Evolutionary conservation across 37 sponge, comb jelly and placozoan species (phyloP), one percentile per base, ranked within the genome.

Genomic region (Sycon ciliatum): DNA sequence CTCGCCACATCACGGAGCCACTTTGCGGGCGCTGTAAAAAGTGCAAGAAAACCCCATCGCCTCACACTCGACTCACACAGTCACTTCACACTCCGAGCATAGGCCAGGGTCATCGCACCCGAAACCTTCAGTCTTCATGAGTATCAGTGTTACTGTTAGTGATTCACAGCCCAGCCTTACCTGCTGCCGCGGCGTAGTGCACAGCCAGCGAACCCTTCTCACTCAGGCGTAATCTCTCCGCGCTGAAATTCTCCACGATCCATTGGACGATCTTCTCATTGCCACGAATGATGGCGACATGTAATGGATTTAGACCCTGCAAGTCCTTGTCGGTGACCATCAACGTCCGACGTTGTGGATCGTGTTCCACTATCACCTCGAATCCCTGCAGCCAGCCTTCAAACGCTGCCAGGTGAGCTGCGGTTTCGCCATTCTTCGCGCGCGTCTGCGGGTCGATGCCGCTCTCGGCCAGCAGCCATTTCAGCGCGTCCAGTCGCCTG

Each of bases 131-230:
- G n/a, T n/a, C n/a, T n/a, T n/a, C n/a, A n/a, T n/a, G n/a, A n/a
- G n/a, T n/a, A n/a, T n/a, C n/a, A n/a, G n/a, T n/a, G n/a, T n/a
- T n/a, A n/a, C n/a, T n/a, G n/a, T n/a, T n/a, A n/a, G n/a, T n/a
- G n/a, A n/a, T n/a, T n/a, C n/a, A n/a, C n/a, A n/a, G n/a, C n/a
- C n/a, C n/a, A n/a, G n/a, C n/a, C 26, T 23, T 28, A 60, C 63
- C 63, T 28, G 63, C 7, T 22, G 63, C 11, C 7, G 63, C 63
- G 24, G 63, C 63, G 63, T 22, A 60, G 26, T 60, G 63, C 26
- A 60, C 63, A 28, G 63, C 7, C 63, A 60, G 7, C 16, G 7
- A 24, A 11, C 63, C 63, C 7, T 60, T 60, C 26, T 60, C 63
- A 24, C 16, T 60, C 32, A 11, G 63, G 22, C 22, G 22, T 11